Conservation (phyloP, 1,140 invertebrate genomes). For the Maconellicoccus hirsutus region DNA sequence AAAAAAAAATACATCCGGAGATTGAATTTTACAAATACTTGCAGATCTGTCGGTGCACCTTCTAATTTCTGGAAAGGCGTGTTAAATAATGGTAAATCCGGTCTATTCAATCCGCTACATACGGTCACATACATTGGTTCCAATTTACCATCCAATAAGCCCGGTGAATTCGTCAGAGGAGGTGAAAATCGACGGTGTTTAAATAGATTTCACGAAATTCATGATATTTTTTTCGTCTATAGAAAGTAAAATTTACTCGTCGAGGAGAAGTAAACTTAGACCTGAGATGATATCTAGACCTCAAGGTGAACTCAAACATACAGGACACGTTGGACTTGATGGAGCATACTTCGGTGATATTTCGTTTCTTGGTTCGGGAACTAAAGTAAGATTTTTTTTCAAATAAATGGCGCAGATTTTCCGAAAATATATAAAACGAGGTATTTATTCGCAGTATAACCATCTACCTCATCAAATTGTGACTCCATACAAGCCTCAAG, state of each 20-base stretch:
- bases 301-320: conserved; percentile 93
- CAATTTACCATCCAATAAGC: conserved; percentile 58
- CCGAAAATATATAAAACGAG: no score
- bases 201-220: no score
- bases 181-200: conserved; percentile 35
- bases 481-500: conserved; percentile 73
- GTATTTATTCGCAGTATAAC: conserved; percentile 44
- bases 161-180: conserved; percentile 45
- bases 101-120: conserved; percentile 79
- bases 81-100: conserved; percentile 68
- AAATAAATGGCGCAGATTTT: neutral
- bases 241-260: conserved; percentile 45
- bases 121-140: conserved; percentile 74
- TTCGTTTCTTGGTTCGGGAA: conserved; percentile 54
- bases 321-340: conserved; percentile 90
- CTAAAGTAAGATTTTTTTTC: conserved; percentile 36
- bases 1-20: no score
- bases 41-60: conserved; percentile 2
- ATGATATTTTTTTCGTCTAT: conserved; percentile 29
- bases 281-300: conserved; percentile 94
- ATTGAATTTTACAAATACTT: neutral
- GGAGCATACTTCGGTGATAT: conserved; percentile 94
- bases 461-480: conserved; percentile 74
- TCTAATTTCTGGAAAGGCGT: conserved; percentile 69
- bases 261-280: conserved; percentile 53